Percentiles rank a stretch among this genome's conserved stretches.
Conservation (phyloP, 2,797 vertebrate species). For the Scolopax rusticola region DNA sequence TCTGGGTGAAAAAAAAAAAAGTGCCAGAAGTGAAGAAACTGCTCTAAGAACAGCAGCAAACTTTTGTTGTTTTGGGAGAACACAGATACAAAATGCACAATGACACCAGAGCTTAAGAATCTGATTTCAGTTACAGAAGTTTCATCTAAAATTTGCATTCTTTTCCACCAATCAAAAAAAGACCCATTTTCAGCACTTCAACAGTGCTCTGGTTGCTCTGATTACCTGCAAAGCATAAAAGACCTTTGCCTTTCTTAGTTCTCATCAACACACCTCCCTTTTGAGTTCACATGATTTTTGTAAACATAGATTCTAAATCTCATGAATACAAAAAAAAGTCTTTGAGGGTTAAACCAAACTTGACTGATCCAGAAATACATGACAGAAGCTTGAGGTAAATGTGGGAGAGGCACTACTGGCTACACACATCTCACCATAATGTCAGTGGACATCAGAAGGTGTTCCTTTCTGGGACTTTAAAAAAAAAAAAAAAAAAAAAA, state of each 20-base stretch:
- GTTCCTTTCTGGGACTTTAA: not conserved
- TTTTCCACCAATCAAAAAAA: not conserved
- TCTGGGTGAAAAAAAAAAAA: not conserved
- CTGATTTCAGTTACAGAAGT: not conserved
- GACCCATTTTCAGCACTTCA: not conserved
- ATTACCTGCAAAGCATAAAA: not conserved
- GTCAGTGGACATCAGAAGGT: not conserved
- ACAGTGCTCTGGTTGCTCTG: not conserved
- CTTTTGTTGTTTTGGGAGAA: not conserved
- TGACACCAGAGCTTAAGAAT: not conserved
- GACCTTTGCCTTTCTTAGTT: not conserved
- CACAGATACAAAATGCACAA: fast-evolving
- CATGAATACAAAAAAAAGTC: not conserved
- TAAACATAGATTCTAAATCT: not conserved
- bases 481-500: not conserved
- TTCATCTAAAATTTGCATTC: not conserved
- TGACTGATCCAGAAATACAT: not conserved
- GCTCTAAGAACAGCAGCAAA: not conserved
- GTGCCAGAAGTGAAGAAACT: not conserved
- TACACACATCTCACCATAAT: not conserved
- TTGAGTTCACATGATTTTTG: not conserved
- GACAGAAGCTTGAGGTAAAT: not conserved
- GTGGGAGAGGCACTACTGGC: not conserved
- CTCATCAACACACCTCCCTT: not conserved
- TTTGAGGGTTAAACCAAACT: not conserved